Percentiles rank a stretch among this genome's conserved stretches.
Conservation (phyloP, 2,888 invertebrate genomes). For the Nemoura dubitans region DNA sequence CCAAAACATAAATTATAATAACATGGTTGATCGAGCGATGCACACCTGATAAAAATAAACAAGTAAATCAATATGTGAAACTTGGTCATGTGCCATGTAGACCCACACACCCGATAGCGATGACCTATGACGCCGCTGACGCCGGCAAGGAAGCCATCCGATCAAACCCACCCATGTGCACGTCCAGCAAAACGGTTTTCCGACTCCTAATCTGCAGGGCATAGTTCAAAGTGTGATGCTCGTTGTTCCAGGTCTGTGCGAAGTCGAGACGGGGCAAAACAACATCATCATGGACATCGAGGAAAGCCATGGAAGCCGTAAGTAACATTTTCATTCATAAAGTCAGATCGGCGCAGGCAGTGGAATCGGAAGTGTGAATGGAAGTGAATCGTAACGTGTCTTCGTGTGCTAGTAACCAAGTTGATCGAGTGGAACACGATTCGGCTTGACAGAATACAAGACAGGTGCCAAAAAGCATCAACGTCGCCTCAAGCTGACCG, state of each 20-base stretch:
- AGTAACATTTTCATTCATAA: constrained; percentile 61
- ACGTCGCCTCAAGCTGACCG: not conserved
- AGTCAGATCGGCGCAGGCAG: not conserved
- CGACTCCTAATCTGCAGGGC: not conserved
- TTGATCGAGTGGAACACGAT: not conserved
- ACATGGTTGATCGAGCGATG: not conserved
- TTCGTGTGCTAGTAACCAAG: not conserved
- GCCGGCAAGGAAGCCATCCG: too few relatives aligned
- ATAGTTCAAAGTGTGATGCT: too few relatives aligned
- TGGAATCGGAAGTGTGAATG: not conserved
- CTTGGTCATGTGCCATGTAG: not conserved
- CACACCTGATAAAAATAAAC: not conserved
- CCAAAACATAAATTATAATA: not conserved
- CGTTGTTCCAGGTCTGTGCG: constrained; percentile 73
- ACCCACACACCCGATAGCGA: not conserved
- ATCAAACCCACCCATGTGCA: too few relatives aligned
- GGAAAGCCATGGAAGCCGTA: constrained; percentile 86
- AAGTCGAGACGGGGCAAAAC: constrained; percentile 86
- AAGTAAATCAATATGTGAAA: not conserved
- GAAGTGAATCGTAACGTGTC: constrained; percentile 17
- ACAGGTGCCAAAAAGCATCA: not conserved
- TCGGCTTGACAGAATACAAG: not conserved
- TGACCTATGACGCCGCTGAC: too few relatives aligned
- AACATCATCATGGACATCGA: constrained; percentile 91
- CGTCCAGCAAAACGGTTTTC: too few relatives aligned